These are phyloP conservation scores for Sphyrna mokarran DNA, from an alignment of 2,113 vertebrate species.

Conservation along the genomic window DNA sequence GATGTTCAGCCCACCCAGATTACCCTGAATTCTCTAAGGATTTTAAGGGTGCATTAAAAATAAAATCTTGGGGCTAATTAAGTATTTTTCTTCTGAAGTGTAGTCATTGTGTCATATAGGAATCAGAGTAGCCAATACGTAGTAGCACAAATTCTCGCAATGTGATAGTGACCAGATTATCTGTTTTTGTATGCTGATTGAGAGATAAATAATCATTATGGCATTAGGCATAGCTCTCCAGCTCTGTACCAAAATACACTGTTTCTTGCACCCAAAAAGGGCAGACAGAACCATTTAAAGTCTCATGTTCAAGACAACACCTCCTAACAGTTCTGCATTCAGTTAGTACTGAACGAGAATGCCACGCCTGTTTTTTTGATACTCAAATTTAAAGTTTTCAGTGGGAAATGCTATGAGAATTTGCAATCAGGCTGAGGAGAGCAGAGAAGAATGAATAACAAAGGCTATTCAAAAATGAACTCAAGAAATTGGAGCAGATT, in stretches of 20 bases:
- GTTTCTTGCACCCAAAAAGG: neutral
- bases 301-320: neutral
- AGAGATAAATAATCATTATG: neutral
- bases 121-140: neutral
- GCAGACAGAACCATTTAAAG: neutral
- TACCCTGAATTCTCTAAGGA: no score
- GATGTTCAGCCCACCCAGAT: no score
- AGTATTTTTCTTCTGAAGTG: neutral
- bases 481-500: neutral
- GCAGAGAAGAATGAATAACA: neutral
- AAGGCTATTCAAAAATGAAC: neutral
- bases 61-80: neutral
- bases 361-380: neutral
- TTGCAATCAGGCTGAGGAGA: neutral
- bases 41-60: no score
- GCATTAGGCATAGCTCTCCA: neutral
- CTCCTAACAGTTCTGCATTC: neutral
- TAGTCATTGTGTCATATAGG: neutral
- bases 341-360: neutral
- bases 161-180: neutral
- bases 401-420: neutral
- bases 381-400: neutral
- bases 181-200: neutral
- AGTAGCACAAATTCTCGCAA: neutral
- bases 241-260: neutral